Evolutionary conservation across 2,797 vertebrate species (phyloP), one percentile per base, ranked within the genome.

Genomic region (Diplodus puntazzo): DNA sequence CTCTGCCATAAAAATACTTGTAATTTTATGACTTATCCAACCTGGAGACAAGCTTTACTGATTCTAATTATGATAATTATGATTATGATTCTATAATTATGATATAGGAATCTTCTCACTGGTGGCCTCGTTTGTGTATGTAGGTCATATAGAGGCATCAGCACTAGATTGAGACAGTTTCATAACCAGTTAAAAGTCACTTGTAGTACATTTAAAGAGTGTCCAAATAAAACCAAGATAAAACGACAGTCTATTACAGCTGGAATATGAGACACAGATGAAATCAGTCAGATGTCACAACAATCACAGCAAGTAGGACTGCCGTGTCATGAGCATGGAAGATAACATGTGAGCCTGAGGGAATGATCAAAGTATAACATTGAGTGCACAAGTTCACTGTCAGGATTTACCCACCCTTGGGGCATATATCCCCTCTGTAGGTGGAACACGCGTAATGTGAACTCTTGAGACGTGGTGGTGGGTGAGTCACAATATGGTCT

Each of bases 371-470:
- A 81, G 68, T 79, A 86, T 84, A 55, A 73, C 71, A 84, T 66
- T 9, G 13, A 70, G 64, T 48, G 59, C 77, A 78, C 54, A 77
- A 59, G 66, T 89, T 88, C 25, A 55, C 50, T 73, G 75, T 70
- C 69, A 85, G 79, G 63, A 34, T 78, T 70, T 85, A 89, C 96
- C 88, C 78, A 92, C 96, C 95, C 84, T 45, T 75, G 20, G 95
- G 95, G 86, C 96, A 96, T 45, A 92, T 66, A 76, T 95, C 95
- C 83, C 96, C 96, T 90, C 57, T 94, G 87, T 95, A 95, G 79
- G 82, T 81, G 77, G 84, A 85, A 79, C 95, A 95, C 46, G 61
- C 23, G 78, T 83, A 78, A 78, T 83, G 83, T 72, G 74, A 72
- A 65, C 63, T 85, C 77, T 84, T 84, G 68, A 81, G 80, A 87